phyloP scores from a whole-genome alignment of 2,113 vertebrate species.

The Aythya baeri region DNA sequence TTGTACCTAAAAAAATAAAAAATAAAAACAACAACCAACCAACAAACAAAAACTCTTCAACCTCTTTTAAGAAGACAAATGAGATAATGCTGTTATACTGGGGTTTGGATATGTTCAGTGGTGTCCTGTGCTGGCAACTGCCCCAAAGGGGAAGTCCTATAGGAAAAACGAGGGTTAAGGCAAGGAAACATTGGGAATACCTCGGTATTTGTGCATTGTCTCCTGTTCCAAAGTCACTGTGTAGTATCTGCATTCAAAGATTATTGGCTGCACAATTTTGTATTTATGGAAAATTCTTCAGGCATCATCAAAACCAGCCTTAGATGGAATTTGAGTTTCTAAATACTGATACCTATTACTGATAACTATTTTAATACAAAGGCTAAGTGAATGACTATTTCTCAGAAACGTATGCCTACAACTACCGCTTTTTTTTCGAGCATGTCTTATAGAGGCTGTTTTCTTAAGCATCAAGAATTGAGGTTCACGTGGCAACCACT shows the following conservation, averaged over 20 bases:
- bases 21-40: not conserved
- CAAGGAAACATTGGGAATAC: not conserved
- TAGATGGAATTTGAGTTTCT: not conserved
- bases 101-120: fast-evolving
- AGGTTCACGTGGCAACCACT: not conserved
- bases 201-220: not conserved
- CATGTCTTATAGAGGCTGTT: fast-evolving
- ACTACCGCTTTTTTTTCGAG: not conserved
- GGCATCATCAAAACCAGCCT: not conserved
- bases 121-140: not conserved
- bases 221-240: not conserved
- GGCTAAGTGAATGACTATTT: not conserved
- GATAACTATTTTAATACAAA: not conserved
- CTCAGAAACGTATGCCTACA: not conserved
- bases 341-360: not conserved
- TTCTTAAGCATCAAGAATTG: not conserved
- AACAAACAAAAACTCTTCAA: not conserved
- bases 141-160: fast-evolving
- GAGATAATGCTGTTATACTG: not conserved
- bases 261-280: not conserved
- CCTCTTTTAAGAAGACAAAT: not conserved
- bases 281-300: not conserved
- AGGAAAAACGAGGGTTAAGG: not conserved
- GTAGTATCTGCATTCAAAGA: not conserved
- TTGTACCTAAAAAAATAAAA: not conserved